Conservation (phyloP, 2,888 invertebrate species). For the Rhingia campestris region DNA sequence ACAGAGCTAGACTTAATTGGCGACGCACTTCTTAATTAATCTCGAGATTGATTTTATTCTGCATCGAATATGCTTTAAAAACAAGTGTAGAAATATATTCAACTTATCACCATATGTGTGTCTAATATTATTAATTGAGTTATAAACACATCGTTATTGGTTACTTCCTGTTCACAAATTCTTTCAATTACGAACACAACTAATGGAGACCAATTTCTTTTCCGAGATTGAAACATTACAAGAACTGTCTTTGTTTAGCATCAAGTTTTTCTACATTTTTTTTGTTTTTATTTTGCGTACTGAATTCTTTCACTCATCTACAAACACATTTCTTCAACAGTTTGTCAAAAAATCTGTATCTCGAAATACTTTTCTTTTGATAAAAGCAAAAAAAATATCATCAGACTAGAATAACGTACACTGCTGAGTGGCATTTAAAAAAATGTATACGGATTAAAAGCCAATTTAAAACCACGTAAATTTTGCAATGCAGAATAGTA, state of each 20-base stretch:
- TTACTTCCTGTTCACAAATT: neutral
- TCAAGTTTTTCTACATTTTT: constrained; percentile 25
- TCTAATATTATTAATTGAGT: too few relatives aligned
- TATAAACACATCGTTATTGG: neutral
- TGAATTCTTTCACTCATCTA: constrained; percentile 61
- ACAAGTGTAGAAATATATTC: too few relatives aligned
- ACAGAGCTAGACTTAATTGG: too few relatives aligned
- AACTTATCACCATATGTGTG: too few relatives aligned
- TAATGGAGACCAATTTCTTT: neutral
- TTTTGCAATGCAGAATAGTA: constrained; percentile 39
- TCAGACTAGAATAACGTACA: constrained; percentile 25
- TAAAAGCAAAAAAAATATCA: constrained; percentile 34
- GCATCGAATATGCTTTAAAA: too few relatives aligned
- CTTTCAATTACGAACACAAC: neutral
- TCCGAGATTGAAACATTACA: constrained; percentile 23
- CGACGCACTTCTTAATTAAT: too few relatives aligned
- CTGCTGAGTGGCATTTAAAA: constrained; percentile 42
- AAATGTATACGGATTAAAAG: constrained; percentile 33
- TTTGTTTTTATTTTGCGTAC: constrained; percentile 14
- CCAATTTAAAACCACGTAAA: neutral
- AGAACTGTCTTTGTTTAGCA: constrained; percentile 32
- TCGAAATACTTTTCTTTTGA: constrained; percentile 54
- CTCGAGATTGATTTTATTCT: too few relatives aligned
- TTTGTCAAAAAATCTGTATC: constrained; percentile 58
- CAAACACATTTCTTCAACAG: constrained; percentile 55